A percentile compares a stretch with the other conserved stretches of the same genome.
phyloP scores from a whole-genome alignment of 2,797 vertebrate species.

The Pseudopleuronectes americanus region DNA sequence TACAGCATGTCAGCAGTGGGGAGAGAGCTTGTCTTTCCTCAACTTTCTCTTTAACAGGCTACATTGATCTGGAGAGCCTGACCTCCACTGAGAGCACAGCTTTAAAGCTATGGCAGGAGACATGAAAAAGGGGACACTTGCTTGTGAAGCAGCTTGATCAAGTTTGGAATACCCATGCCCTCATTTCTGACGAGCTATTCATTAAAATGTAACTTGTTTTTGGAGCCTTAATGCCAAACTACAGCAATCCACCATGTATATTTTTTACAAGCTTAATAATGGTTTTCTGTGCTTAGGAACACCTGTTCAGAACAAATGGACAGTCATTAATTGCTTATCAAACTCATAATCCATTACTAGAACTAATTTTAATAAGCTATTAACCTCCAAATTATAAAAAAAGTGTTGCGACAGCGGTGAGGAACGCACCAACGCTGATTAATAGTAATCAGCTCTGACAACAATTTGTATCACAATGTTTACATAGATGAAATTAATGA shows the following conservation, averaged over 20 bases:
- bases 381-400: background rate
- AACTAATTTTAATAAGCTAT: conserved; percentile 15
- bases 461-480: conserved; percentile 16
- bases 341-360: conserved; percentile 8
- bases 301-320: background rate
- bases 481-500: conserved; percentile 25
- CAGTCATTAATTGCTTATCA: conserved; percentile 5
- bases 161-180: conserved; percentile 3
- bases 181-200: conserved; percentile 4
- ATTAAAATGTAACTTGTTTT: background rate
- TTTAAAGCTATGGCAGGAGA: conserved; percentile 21
- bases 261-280: background rate
- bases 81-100: conserved; percentile 40
- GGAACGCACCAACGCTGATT: background rate
- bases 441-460: background rate
- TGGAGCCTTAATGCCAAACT: conserved; percentile 1
- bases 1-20: conserved; percentile 38
- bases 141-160: conserved; percentile 16
- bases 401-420: background rate
- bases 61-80: conserved; percentile 54
- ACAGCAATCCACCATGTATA: background rate
- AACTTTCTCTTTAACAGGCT: conserved; percentile 56
- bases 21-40: conserved; percentile 35
- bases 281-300: background rate
- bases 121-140: conserved; percentile 10